Evolutionary conservation across 2,888 invertebrate genomes (phyloP).

Genomic region (Drosophila conformis): DNA sequence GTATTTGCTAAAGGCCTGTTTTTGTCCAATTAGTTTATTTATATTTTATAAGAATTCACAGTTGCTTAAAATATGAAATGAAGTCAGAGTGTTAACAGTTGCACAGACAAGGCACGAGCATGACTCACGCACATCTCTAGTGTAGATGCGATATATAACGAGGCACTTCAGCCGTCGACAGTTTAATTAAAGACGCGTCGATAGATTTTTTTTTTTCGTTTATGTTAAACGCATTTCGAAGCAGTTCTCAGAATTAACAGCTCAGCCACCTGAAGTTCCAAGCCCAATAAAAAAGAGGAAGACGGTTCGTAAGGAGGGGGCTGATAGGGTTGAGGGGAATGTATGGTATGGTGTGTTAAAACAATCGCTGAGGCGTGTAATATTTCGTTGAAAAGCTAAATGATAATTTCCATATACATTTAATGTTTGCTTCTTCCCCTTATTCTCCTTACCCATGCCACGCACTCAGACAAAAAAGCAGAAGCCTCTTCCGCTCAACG

Average conservation of each 20-base stretch:
- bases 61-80: background rate
- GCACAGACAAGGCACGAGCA: background rate
- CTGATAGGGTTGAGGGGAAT: background rate
- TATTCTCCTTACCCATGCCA: background rate
- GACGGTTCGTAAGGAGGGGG: background rate
- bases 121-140: conserved; percentile 13
- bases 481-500: conserved; percentile 47
- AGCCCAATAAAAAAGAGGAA: background rate
- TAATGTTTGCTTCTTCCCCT: conserved; percentile 30
- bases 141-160: background rate
- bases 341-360: conserved; percentile 13
- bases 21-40: background rate
- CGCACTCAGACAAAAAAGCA: conserved; percentile 3
- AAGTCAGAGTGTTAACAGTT: background rate
- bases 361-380: conserved; percentile 66
- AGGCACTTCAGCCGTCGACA: conserved; percentile 11
- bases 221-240: conserved; percentile 50
- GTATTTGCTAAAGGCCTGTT: background rate
- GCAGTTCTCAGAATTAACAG: conserved; percentile 48
- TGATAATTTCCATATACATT: conserved; percentile 59
- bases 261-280: conserved; percentile 29
- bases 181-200: conserved; percentile 58
- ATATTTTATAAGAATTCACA: background rate
- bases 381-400: conserved; percentile 50
- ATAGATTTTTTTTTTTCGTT: conserved; percentile 37